These are phyloP conservation scores for Enteromius mattozi DNA, from an alignment of 2,797 vertebrate species.

Conservation along the genomic window DNA sequence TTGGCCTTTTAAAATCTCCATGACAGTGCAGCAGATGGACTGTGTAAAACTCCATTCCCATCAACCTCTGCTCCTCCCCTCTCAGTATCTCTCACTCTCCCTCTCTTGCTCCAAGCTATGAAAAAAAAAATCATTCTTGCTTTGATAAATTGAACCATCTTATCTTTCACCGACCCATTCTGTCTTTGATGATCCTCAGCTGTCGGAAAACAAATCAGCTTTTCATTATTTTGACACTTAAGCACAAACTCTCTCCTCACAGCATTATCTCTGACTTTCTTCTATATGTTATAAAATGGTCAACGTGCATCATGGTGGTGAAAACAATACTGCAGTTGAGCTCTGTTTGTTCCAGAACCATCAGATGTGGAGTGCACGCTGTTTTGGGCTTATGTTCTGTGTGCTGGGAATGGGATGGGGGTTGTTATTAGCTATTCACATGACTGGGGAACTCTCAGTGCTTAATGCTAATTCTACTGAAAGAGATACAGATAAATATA, in stretches of 20 bases:
- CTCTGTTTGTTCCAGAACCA: slow-evolving; percentile 59
- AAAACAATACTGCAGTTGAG: slow-evolving; percentile 58
- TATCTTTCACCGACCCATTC: slow-evolving; percentile 37
- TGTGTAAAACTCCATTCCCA: slow-evolving; percentile 45
- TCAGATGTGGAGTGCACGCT: slow-evolving; percentile 40
- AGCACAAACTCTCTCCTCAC: not conserved
- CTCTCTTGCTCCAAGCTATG: slow-evolving; percentile 31
- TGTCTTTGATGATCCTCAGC: slow-evolving; percentile 33
- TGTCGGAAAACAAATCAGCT: slow-evolving; percentile 15
- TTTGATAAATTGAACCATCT: slow-evolving; percentile 38
- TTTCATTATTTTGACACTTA: slow-evolving; percentile 32
- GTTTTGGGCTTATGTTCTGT: slow-evolving; percentile 26
- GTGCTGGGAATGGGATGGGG: slow-evolving; percentile 47
- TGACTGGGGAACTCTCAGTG: not conserved
- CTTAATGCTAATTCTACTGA: slow-evolving; percentile 3
- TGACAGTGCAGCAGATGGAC: slow-evolving; percentile 42
- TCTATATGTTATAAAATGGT: slow-evolving; percentile 48
- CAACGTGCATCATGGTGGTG: slow-evolving; percentile 35
- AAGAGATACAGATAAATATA: not conserved
- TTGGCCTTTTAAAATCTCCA: slow-evolving; percentile 48
- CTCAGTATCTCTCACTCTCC: not conserved
- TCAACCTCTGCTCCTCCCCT: slow-evolving; percentile 27
- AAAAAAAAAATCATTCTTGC: slow-evolving; percentile 23
- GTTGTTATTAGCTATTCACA: slow-evolving; percentile 15
- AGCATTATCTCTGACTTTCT: slow-evolving; percentile 22